These are phyloP conservation scores for Thaumetopoea pityocampa DNA, from an alignment of 1,140 invertebrate species.

Conservation along the genomic window DNA sequence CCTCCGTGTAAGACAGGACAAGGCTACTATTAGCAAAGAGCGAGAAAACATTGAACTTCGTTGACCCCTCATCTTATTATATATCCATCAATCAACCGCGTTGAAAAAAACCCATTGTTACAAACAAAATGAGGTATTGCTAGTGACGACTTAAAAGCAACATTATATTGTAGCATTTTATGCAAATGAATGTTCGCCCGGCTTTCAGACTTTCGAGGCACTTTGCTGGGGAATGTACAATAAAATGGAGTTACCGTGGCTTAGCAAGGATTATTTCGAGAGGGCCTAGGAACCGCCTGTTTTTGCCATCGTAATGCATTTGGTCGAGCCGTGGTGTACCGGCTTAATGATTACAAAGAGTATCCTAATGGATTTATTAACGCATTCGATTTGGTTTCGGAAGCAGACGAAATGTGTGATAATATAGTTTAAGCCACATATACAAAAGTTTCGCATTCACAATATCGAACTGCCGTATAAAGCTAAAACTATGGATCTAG, in stretches of 20 bases:
- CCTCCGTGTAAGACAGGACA: no score
- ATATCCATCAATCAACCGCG: conserved; percentile 30
- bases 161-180: conserved; percentile 36
- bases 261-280: conserved; percentile 23
- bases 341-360: conserved; percentile 13
- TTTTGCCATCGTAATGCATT: conserved; percentile 18
- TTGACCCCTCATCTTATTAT: conserved; percentile 17
- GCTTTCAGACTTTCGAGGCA: conserved; percentile 34
- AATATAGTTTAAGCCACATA: no score
- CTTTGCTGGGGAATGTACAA: conserved; percentile 36
- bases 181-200: conserved; percentile 35
- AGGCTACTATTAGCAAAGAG: no score
- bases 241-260: conserved; percentile 28
- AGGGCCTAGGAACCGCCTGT: conserved; percentile 17
- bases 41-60: not conserved
- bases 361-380: conserved; percentile 18
- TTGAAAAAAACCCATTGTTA: conserved; percentile 26
- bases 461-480: no score
- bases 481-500: no score
- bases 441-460: no score
- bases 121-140: conserved; percentile 29
- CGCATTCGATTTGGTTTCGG: no score
- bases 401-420: no score
- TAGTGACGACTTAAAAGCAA: conserved; percentile 29
- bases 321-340: conserved; percentile 11